Base-by-base conservation (phyloP, 1,140 invertebrate genomes). In the Drosophila navojoa region DNA sequence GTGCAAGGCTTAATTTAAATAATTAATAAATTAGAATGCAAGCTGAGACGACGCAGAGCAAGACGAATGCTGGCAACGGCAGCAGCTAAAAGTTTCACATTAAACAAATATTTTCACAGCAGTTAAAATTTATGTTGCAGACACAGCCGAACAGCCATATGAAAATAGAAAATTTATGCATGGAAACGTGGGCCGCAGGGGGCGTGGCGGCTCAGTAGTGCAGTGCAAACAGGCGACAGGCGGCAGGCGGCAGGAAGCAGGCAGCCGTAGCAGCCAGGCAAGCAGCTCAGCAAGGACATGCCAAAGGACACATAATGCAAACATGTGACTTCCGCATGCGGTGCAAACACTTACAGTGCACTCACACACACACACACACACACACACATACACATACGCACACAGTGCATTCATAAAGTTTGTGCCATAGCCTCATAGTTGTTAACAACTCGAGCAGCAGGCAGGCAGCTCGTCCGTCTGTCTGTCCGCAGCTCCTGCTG, bases 101-200 rank as follows among this genome's bases (percentile, higher is more conserved):
- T 87, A 89, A 87, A 87, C 84, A 87, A 87, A 87, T 87, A 87
- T 87, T 87, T 87, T 89, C 84, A 82, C 79, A 89, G 84, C 79
- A 89, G 79, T 60, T 87, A 74, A 82, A 89, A 87, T 87, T 89
- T 89, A 87, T 87, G 84, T 72, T 84, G 73, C 69, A 22, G 64
- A 47, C 79, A 58, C 58, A 61, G 13, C 10, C 58, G 19, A 35
- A 35, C 71, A 64, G 49, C 38, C 57, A 44, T 58, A 55, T 42
- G 42, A 58, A 69, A 81, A 81, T 75, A 71, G 75, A 71, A 75
- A 77, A 86, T 85, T 86, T 85, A 85, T 86, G 71, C 71, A 73
- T 61, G 15, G 27, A 58, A 66, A 54, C 47, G 49, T 32, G 25
- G 22, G 47, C 11, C 50, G 27, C 13, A 40, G 40, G 40, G 42